Evolutionary conservation across 2,113 vertebrate genomes (phyloP).

Genomic region (Tretioscincus oriximinensis): DNA sequence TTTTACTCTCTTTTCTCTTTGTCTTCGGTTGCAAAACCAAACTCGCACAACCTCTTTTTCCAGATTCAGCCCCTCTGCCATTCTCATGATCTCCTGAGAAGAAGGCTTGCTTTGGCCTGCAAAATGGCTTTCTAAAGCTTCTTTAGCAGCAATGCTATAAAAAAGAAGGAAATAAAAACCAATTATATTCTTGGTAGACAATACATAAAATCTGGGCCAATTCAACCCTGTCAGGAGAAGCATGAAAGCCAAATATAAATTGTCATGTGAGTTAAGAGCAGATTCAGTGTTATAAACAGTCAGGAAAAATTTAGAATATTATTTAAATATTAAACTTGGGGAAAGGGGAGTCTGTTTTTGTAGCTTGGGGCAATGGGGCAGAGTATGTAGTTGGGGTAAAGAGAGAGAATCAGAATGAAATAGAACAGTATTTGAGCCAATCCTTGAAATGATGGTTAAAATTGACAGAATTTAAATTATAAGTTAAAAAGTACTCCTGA

Average conservation of each 20-base stretch:
- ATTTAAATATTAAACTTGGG: too few species aligned
- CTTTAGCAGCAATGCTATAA: constrained; percentile 90
- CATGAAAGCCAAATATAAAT: background rate
- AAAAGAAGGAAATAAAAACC: constrained; percentile 35
- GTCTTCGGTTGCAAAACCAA: constrained; percentile 98
- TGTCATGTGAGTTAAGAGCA: background rate
- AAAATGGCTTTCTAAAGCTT: constrained; percentile 92
- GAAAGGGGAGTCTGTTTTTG: too few species aligned
- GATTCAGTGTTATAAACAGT: background rate
- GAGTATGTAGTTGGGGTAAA: too few species aligned
- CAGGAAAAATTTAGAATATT: too few species aligned
- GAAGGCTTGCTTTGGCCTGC: constrained; percentile 95
- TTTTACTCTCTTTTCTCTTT: constrained; percentile 96
- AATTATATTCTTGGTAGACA: constrained; percentile 12
- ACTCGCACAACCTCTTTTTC: constrained; percentile 98
- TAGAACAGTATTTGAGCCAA: too few species aligned
- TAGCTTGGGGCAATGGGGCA: too few species aligned
- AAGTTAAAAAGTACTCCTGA: too few species aligned
- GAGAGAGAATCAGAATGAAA: too few species aligned
- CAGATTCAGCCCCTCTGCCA: constrained; percentile 93
- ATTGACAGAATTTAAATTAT: too few species aligned
- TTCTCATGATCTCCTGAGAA: constrained; percentile 93
- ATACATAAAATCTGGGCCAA: background rate
- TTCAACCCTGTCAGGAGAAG: background rate
- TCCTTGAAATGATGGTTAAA: too few species aligned